phyloP scores from a whole-genome alignment of 2,888 invertebrate genomes.

The Megaustenia siamemsis region DNA sequence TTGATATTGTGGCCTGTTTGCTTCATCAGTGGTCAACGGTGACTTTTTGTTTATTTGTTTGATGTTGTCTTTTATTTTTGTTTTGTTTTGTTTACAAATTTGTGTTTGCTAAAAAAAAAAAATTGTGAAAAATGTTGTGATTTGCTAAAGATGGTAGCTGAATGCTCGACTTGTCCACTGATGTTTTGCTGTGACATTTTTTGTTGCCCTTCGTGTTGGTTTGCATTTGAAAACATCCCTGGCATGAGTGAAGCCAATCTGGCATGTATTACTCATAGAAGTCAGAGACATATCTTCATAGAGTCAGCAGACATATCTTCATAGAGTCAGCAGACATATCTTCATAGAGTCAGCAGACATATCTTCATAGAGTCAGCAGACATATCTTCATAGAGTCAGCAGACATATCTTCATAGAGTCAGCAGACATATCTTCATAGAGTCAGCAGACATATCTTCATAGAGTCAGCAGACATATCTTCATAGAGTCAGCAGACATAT shows the following conservation, averaged over 20 bases:
- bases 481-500: too few relatives aligned
- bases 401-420: too few relatives aligned
- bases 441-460: too few relatives aligned
- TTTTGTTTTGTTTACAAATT: neutral
- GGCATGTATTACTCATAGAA: neutral
- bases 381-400: too few relatives aligned
- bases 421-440: too few relatives aligned
- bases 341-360: too few relatives aligned
- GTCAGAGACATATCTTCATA: too few relatives aligned
- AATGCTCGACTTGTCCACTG: neutral
- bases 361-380: too few relatives aligned
- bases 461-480: too few relatives aligned
- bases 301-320: too few relatives aligned
- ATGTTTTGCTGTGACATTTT: neutral
- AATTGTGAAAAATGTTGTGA: conserved; percentile 5
- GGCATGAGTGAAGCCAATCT: conserved; percentile 10
- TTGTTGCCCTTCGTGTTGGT: neutral
- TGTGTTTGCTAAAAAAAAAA: too few relatives aligned
- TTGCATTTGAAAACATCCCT: neutral
- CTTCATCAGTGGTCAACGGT: neutral
- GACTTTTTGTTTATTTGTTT: neutral
- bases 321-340: too few relatives aligned
- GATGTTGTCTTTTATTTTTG: neutral
- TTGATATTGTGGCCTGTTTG: conserved; percentile 22
- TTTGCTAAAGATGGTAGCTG: neutral